Conservation (phyloP, 2,113 vertebrate species). For the Syngnathus typhle region DNA sequence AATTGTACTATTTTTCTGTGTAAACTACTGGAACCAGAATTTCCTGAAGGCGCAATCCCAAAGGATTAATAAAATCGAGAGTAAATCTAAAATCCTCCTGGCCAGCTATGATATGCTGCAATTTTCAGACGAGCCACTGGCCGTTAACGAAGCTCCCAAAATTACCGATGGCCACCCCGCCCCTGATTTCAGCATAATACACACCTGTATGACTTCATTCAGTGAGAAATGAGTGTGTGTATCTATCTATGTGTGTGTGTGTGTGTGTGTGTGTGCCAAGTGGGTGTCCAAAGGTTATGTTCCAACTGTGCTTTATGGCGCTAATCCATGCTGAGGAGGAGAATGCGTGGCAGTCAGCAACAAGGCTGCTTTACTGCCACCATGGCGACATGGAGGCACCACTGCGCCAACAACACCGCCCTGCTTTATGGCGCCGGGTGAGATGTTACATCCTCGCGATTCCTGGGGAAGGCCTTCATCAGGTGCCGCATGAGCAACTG, state of each 20-base stretch:
- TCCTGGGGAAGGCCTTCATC: slow-evolving; percentile 24
- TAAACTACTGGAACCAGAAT: no score
- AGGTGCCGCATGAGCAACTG: background rate
- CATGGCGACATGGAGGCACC: slow-evolving; percentile 58
- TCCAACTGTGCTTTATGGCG: slow-evolving; percentile 72
- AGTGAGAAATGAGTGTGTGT: background rate
- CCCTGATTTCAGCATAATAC: background rate
- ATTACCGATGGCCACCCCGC: no score
- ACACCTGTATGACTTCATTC: background rate
- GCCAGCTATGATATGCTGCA: no score
- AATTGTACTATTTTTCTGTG: no score
- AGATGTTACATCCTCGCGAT: slow-evolving; percentile 44
- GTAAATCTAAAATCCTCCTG: no score
- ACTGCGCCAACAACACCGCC: slow-evolving; percentile 21
- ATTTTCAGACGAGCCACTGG: no score
- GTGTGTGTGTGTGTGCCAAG: slow-evolving; percentile 25
- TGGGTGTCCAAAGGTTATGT: slow-evolving; percentile 70
- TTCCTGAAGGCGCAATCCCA: no score
- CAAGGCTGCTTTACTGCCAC: slow-evolving; percentile 59
- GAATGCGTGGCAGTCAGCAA: slow-evolving; percentile 51
- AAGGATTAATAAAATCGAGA: no score
- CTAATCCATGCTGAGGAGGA: slow-evolving; percentile 4
- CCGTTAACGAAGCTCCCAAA: no score
- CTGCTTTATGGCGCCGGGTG: slow-evolving; percentile 64
- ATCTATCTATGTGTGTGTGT: slow-evolving; percentile 13